A percentile compares a stretch with the other conserved stretches of the same genome.
Evolutionary conservation across 2,113 vertebrate genomes (phyloP).

Genomic region (Jacana jacana): DNA sequence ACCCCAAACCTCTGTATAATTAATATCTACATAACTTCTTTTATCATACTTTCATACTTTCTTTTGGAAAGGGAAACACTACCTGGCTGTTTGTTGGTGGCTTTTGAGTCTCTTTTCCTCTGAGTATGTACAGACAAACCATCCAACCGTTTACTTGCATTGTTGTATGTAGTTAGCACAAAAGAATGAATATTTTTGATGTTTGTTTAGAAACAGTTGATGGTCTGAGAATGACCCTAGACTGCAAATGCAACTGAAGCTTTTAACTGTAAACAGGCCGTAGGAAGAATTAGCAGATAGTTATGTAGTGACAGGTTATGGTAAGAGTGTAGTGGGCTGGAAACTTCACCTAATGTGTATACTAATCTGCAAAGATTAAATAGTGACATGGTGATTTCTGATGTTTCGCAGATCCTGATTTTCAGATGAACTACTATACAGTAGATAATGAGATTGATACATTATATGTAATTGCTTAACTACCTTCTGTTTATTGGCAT

Average conservation of each 20-base stretch:
- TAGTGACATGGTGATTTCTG: background rate
- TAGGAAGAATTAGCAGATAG: background rate
- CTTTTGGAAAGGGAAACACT: background rate
- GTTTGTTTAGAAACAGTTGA: background rate
- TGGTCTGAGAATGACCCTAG: background rate
- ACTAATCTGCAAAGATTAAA: background rate
- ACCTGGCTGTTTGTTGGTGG: background rate
- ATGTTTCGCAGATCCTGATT: background rate
- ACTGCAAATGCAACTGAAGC: background rate
- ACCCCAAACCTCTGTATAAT: background rate
- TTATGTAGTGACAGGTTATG: background rate
- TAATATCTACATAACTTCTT: background rate
- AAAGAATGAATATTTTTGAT: background rate
- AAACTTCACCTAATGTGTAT: background rate
- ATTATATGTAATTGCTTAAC: background rate
- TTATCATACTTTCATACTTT: background rate
- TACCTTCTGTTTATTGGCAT: background rate
- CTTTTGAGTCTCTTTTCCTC: background rate
- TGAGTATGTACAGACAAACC: background rate
- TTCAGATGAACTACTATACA: background rate
- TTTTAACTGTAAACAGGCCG: background rate
- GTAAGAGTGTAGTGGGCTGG: background rate
- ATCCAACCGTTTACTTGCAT: background rate
- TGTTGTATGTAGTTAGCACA: background rate
- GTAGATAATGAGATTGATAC: background rate